Base-by-base conservation (phyloP, 2,797 vertebrate genomes). In the Gastrophryne carolinensis region DNA sequence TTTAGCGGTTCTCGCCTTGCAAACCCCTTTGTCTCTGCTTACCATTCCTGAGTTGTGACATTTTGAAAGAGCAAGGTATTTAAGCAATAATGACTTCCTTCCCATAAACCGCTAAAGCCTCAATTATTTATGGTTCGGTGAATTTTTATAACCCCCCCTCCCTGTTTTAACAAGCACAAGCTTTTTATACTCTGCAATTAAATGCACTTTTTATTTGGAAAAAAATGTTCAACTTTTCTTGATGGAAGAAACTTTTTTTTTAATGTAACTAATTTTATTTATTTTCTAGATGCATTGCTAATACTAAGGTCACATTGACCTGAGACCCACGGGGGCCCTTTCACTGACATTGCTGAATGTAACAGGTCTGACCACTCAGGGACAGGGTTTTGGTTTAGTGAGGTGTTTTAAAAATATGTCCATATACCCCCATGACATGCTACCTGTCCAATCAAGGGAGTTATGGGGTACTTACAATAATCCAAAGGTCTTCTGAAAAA, bases 11-110 rank as follows among this genome's bases (percentile, higher is more conserved):
- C 63, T 57, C 53, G 30, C 57, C 57, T 72, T 37, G 44, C 52
- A 61, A 72, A 62, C 26, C 32, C 66, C 47, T 77, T 69, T 71
- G 74, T 77, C 74, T 70, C 44, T 64, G 74, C 74, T 77, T 77
- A 77, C 67, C 58, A 67, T 77, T 77, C 74, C 61, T 77, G 74
- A 71, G 71, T 77, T 63, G 58, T 77, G 74, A 77, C 74, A 77
- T 77, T 77, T 77, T 64, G 58, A 77, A 77, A 77, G 74, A 77
- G 74, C 74, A 77, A 77, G 74, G 74, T 77, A 77, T 77, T 77
- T 77, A 77, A 77, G 67, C 67, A 62, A 77, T 77, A 77, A 77
- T 77, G 66, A 77, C 74, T 77, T 77, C 67, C 74, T 71, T 70
- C 66, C 52, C 67, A 77, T 77, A 77, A 77, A 77, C 54, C 58